These are phyloP conservation scores for Marasmarcha lunaedactyla DNA, from an alignment of 2,888 invertebrate genomes.

Conservation along the genomic window DNA sequence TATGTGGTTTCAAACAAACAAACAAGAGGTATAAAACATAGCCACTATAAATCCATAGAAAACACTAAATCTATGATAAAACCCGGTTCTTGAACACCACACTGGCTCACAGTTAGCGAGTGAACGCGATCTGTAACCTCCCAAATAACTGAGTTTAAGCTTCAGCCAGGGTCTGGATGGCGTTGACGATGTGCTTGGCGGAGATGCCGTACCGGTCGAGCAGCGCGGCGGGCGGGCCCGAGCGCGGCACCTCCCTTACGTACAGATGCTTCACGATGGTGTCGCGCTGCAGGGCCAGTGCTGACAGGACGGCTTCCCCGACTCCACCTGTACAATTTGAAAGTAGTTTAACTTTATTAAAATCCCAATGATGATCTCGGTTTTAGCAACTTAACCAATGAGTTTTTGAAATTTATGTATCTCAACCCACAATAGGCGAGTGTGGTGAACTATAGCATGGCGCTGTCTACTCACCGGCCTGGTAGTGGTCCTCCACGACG, in stretches of 20 bases:
- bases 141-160: no score
- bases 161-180: slow-evolving; percentile 45
- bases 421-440: no score
- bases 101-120: no score
- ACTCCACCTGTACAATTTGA: slow-evolving; percentile 80
- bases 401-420: no score
- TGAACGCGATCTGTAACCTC: no score
- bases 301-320: slow-evolving; percentile 93
- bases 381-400: not conserved
- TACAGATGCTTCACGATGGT: slow-evolving; percentile 82
- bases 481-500: slow-evolving; percentile 98
- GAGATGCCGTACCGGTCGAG: slow-evolving; percentile 92
- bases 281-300: slow-evolving; percentile 78
- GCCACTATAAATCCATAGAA: no score
- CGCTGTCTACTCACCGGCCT: slow-evolving; percentile 82
- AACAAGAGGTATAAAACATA: no score
- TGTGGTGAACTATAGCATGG: no score
- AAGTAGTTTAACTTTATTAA: slow-evolving; percentile 8
- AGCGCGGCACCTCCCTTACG: slow-evolving; percentile 88
- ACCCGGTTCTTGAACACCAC: no score
- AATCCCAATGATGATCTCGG: slow-evolving; percentile 1
- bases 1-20: no score
- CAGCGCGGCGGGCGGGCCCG: slow-evolving; percentile 89
- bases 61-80: no score
- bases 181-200: slow-evolving; percentile 80